These are phyloP conservation scores for Ciconia stormi DNA, from an alignment of 2,113 vertebrate genomes.

Conservation along the genomic window DNA sequence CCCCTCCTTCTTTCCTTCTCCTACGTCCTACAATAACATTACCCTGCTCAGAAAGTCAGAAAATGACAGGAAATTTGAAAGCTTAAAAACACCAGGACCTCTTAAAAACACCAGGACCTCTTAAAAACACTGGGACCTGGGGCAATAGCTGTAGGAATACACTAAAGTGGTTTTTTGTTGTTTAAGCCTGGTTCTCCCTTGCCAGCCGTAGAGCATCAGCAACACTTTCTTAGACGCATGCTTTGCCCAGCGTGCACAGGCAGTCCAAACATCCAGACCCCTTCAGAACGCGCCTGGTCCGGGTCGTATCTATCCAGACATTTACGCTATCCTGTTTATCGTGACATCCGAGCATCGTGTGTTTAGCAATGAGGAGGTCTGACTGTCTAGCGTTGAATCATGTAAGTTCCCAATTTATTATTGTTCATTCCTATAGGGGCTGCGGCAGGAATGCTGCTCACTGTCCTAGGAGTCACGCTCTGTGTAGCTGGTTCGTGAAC, in stretches of 20 bases:
- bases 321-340: not conserved
- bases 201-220: not conserved
- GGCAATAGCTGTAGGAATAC: not conserved
- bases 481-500: slow-evolving; percentile 81
- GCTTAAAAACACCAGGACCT: not conserved
- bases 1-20: not conserved
- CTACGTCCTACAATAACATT: accelerated
- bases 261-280: not conserved
- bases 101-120: accelerated
- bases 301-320: accelerated
- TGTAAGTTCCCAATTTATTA: accelerated
- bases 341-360: accelerated
- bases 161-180: not conserved
- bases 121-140: not conserved
- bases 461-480: slow-evolving; percentile 79
- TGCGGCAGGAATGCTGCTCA: slow-evolving; percentile 84
- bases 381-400: not conserved
- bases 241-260: not conserved
- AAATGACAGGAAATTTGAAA: not conserved
- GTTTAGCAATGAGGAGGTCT: not conserved
- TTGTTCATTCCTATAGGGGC: slow-evolving; percentile 71
- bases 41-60: not conserved
- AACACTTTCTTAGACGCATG: not conserved
- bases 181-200: not conserved
- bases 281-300: not conserved